Evolutionary conservation across 1,140 invertebrate species (phyloP), one percentile per base, ranked within the genome.

Genomic region (Adelges cooleyi): DNA sequence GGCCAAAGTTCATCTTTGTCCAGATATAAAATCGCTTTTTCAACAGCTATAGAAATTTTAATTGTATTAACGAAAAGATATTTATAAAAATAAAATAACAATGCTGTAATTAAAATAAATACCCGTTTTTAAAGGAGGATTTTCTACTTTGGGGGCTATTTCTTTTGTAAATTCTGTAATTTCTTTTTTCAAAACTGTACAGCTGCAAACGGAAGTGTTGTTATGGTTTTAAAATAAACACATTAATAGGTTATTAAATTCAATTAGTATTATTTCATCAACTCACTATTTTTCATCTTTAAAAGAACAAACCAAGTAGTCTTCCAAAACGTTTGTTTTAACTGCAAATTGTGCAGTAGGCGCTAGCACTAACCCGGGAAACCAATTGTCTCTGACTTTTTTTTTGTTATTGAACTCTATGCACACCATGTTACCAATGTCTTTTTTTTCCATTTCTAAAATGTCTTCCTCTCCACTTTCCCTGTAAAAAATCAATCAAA

Each of bases 121-220:
- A 81, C 80, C 79, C 71, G 76, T 73, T 73, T 82, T 83, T 51
- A 88, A 73, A 46, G 84, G 83, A 70, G 84, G 83, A 76, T 87
- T 90, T 71, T 95, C 91, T 66, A 87, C 80, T 76, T 88, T 89
- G n/a, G 82, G 78, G 0, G 82, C 84, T 68, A 84, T 79, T 70
- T 94, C 90, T 69, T 87, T 83, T 1, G 86, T 87, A 72, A 96
- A 98, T 73, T 91, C 87, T 9, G 84, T 86, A 1, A 90, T 84
- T 75, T 96, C 92, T 75, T 95, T 95, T 74, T 94, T 95, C 0
- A 89, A 87, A 18, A 95, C 91, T 11, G 90, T 92, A 72, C 93
- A 91, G 75, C 56, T 62, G 1, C 15, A n/a, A n/a, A n/a, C n/a
- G n/a, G n/a, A n/a, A n/a, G n/a, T n/a, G n/a, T n/a, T n/a, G n/a